Base-by-base conservation (phyloP, 2,888 invertebrate species). In the Ganaspis brasiliensis region DNA sequence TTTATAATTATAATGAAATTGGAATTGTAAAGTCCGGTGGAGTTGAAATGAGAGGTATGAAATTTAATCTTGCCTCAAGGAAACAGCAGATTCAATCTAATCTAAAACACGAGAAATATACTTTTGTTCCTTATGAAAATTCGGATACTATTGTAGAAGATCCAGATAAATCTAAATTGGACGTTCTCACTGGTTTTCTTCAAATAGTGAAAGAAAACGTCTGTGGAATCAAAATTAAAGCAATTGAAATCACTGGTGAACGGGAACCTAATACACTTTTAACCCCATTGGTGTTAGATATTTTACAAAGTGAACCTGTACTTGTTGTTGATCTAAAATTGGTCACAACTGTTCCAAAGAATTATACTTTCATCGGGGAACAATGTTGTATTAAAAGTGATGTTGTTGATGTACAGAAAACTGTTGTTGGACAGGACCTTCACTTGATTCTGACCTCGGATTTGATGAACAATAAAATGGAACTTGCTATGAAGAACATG, bases 21-120 rank as follows among this genome's bases (percentile, higher is more conserved):
- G 95, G 95, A 87, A 94, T 96, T 19, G 94, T 96, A 72, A 94
- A 94, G 86, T 94, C 96, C 73, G 98, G 97, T 45, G 98, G 98
- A 74, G 94, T 98, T 12, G 97, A 98, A 92, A 92, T 98, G 77
- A 94, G 97, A 83, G 98, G 98, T 56, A 93, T 98, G 89, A 98
- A 98, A 92, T 97, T 97, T 0, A 96, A 96, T 78, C 92, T 98
- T 72, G 98, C 98, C n/a, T 97, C 98, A 71, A 94, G 97, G 75
- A 94, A 97, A 81, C 95, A 95, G 83, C 84, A 87, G 57, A 92
- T 94, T 19, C 98, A 98, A 92, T 92, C 95, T 3, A 89, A 95
- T 21, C 98, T 98, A 37, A 95, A 96, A 86, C 92, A 97, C 21
- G 98, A 99, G 92, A 94, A 95, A 83, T 98, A 97, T 92, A 92